These are phyloP conservation scores for Oreocharis arfaki DNA, from an alignment of 2,113 vertebrate species.

Conservation along the genomic window DNA sequence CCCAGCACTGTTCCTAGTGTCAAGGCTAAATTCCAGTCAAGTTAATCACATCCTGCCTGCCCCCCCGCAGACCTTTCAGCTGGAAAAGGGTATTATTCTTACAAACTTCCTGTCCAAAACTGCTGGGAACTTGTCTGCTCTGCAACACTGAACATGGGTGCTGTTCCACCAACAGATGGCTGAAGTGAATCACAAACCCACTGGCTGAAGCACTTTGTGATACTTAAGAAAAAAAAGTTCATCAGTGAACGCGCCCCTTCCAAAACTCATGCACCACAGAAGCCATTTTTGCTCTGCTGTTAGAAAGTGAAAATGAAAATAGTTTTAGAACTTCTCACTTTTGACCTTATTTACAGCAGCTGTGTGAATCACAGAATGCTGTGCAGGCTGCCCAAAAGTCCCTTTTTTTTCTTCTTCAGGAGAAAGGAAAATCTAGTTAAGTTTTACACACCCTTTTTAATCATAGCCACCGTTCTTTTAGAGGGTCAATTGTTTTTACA, in stretches of 20 bases:
- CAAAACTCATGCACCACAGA: background rate
- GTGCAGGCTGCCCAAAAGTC: background rate
- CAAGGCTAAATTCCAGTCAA: conserved; percentile 35
- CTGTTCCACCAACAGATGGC: conserved; percentile 23
- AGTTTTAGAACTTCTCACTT: background rate
- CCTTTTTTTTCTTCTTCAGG: background rate
- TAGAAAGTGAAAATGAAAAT: background rate
- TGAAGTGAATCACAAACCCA: background rate
- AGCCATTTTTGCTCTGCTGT: background rate
- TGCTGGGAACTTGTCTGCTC: background rate
- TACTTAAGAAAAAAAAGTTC: background rate
- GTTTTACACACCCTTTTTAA: background rate
- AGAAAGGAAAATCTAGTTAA: background rate
- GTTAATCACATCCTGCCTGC: conserved; percentile 49
- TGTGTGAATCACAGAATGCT: background rate
- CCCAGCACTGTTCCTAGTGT: background rate
- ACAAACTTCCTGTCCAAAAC: background rate
- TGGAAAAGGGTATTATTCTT: background rate
- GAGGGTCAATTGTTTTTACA: background rate
- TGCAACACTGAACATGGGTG: background rate
- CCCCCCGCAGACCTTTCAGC: background rate
- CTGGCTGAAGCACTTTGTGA: background rate
- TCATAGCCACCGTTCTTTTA: background rate
- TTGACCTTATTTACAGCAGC: background rate
- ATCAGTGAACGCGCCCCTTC: background rate